These are phyloP conservation scores for Prunella himalayana DNA, from an alignment of 2,113 vertebrate genomes.

Conservation along the genomic window DNA sequence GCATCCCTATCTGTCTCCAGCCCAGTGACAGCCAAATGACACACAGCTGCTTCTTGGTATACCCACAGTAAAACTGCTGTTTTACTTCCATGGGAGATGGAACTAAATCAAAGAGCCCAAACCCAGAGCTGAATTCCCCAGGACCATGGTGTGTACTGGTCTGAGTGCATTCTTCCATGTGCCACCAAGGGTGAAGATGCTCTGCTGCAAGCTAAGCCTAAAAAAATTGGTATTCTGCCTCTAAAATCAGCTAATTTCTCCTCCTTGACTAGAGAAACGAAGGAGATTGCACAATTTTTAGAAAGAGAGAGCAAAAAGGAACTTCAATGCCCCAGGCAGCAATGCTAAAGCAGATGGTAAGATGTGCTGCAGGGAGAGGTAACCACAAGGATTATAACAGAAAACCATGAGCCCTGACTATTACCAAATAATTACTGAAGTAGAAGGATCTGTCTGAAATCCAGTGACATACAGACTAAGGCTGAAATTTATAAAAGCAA, in stretches of 20 bases:
- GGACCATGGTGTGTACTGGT: accelerated
- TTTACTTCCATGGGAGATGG: neutral
- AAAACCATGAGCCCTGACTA: neutral
- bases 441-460: neutral
- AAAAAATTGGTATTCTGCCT: neutral
- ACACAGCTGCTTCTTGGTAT: neutral
- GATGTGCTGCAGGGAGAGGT: neutral
- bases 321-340: neutral
- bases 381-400: neutral
- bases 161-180: neutral
- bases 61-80: neutral
- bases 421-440: neutral
- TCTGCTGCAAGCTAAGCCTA: neutral
- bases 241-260: neutral
- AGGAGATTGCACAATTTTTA: neutral
- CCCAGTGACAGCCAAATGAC: neutral
- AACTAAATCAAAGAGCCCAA: neutral
- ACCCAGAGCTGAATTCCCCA: neutral
- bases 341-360: neutral
- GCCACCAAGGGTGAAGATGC: neutral
- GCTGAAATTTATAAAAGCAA: neutral
- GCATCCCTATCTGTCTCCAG: neutral
- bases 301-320: neutral
- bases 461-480: neutral
- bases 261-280: neutral